phyloP scores from a whole-genome alignment of 2,888 invertebrate genomes.

The Sicus ferrugineus region DNA sequence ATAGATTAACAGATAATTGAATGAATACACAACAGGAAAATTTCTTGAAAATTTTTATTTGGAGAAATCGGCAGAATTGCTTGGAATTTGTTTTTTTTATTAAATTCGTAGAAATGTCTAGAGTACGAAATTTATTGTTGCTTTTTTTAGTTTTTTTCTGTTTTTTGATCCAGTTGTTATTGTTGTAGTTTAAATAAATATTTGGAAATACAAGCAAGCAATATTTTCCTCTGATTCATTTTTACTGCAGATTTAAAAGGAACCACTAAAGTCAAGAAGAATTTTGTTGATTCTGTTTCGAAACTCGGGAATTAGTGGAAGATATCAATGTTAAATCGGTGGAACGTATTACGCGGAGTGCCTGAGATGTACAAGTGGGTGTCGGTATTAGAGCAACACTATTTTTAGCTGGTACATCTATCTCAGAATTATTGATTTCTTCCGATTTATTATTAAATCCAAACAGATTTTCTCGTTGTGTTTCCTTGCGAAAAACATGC shows the following conservation, averaged over 20 bases:
- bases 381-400: neutral
- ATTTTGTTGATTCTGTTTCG: conserved; percentile 17
- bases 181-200: neutral
- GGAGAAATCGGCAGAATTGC: no score
- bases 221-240: neutral
- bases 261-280: conserved; percentile 17
- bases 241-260: neutral
- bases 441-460: neutral
- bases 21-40: neutral
- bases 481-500: neutral
- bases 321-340: no score
- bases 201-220: neutral
- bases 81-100: no score
- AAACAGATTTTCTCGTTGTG: neutral
- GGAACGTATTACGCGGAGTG: no score
- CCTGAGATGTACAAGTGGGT: no score
- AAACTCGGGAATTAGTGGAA: neutral
- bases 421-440: neutral
- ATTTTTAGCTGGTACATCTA: neutral
- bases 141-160: neutral
- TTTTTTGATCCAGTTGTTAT: neutral
- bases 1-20: neutral
- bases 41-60: neutral
- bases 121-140: neutral
- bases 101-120: neutral